phyloP scores from a whole-genome alignment of 1,140 invertebrate species.

The Trichogramma pretiosum region DNA sequence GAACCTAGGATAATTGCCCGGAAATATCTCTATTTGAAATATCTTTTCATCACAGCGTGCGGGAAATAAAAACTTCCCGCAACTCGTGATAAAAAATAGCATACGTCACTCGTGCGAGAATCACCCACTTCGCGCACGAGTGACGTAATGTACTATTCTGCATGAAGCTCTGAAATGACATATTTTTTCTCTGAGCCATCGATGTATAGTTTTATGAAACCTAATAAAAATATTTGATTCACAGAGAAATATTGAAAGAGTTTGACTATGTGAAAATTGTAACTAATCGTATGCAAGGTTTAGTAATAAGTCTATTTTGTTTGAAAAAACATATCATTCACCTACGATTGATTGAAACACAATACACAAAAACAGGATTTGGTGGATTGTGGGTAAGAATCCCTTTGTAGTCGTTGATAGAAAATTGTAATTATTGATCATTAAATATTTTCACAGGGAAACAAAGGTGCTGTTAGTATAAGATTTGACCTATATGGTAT shows the following conservation, averaged over 20 bases:
- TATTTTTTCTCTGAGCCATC: too few relatives aligned
- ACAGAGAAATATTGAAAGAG: constrained; percentile 56
- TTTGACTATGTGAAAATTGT: constrained; percentile 71
- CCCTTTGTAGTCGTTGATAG: background rate
- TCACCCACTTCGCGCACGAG: too few relatives aligned
- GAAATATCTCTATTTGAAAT: too few relatives aligned
- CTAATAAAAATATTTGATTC: constrained; percentile 21
- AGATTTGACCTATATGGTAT: constrained; percentile 78
- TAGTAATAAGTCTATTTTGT: constrained; percentile 68
- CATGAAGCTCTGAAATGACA: too few relatives aligned
- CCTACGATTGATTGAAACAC: constrained; percentile 72
- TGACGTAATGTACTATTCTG: too few relatives aligned
- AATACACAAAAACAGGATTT: constrained; percentile 79
- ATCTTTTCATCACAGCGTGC: too few relatives aligned
- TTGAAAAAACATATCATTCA: constrained; percentile 69
- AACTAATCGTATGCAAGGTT: constrained; percentile 67
- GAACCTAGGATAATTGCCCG: too few relatives aligned
- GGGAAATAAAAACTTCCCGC: too few relatives aligned
- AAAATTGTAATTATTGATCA: background rate
- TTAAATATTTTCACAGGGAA: constrained; percentile 57
- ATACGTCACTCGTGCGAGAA: too few relatives aligned
- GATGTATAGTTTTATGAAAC: constrained; percentile 2
- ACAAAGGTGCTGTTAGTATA: constrained; percentile 87
- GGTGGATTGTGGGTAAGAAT: constrained; percentile 72
- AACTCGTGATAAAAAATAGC: too few relatives aligned